Conservation (phyloP, 1,140 invertebrate species). For the Ooceraea biroi region DNA sequence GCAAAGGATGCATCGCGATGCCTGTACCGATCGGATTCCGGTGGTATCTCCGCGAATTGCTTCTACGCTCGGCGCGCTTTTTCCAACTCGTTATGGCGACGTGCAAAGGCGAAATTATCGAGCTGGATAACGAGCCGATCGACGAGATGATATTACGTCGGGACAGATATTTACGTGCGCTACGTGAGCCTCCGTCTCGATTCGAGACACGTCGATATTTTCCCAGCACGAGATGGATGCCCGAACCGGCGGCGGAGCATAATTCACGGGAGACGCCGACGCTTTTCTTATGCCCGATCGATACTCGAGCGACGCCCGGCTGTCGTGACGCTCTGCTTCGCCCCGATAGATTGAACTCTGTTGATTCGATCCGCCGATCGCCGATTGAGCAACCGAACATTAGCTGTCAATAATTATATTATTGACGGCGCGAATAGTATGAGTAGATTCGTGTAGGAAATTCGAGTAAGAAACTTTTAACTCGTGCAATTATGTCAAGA, state of each 20-base stretch:
- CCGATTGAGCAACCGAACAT: neutral
- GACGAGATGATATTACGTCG: neutral
- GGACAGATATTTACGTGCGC: neutral
- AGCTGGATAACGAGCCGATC: slow-evolving; percentile 14
- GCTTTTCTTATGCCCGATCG: slow-evolving; percentile 51
- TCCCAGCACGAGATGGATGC: neutral
- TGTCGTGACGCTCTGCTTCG: neutral
- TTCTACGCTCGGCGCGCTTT: neutral
- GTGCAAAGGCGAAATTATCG: neutral
- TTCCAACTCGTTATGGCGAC: neutral
- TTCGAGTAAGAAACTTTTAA: too few species aligned
- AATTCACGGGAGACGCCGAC: slow-evolving; percentile 1
- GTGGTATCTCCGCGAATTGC: neutral
- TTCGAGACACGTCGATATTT: slow-evolving; percentile 29
- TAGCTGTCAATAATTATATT: too few species aligned
- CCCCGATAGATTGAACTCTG: slow-evolving; percentile 9
- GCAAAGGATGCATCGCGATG: neutral
- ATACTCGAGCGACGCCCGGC: slow-evolving; percentile 24
- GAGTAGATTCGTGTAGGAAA: too few species aligned
- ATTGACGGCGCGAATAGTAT: too few species aligned
- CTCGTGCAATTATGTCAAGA: too few species aligned
- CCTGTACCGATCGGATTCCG: too few species aligned
- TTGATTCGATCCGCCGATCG: neutral
- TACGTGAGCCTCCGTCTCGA: neutral
- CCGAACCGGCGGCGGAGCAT: neutral